Base-by-base conservation (phyloP, 2,888 invertebrate genomes). In the Hecatera dysodea region DNA sequence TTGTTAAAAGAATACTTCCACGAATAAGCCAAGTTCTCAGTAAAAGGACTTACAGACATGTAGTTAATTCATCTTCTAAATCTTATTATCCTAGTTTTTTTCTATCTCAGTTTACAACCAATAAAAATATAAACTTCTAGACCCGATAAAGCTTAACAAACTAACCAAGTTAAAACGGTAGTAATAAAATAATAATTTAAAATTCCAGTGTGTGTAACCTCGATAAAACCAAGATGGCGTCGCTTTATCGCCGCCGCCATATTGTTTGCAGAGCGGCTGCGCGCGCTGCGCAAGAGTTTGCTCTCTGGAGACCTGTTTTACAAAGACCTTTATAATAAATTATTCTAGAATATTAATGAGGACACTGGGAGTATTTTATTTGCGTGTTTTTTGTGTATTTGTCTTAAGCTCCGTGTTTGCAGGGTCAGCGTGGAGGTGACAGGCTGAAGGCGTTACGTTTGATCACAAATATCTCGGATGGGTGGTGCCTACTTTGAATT, bases 181-280 rank as follows among this genome's bases (percentile, higher is more conserved):
- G 85, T 88, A 88, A 90, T 92, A 91, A 91, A 92, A 88, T 89
- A 86, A 92, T 94, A 93, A 94, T 94, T 94, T 92, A 86, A 94
- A 85, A 93, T 93, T 93, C 90, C 89, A 90, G 89, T 86, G 85
- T 86, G 86, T 90, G 90, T 93, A 95, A 94, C 95, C 95, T 95
- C 95, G 93, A 93, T 95, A 87, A 81, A 86, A 76, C 75, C 93
- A 96, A 96, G 92, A 96, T 95, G 95, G 95, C 95, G 90, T 85
- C 86, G 89, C 88, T 86, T 93, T 94, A 95, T 95, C 95, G 93
- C 90, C 95, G 93, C 90, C 88, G 94, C 94, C 94, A 94, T 95
- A 80, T 92, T 93, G 93, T 93, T 94, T 95, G 91, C 91, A 62
- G 87, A 91, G 91, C 88, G 75, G 74, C 50, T 78, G 90, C 87